A percentile compares a stretch with the other conserved stretches of the same genome.
Conservation (phyloP, 2,113 vertebrate genomes). For the Ariopsis seemanni region DNA sequence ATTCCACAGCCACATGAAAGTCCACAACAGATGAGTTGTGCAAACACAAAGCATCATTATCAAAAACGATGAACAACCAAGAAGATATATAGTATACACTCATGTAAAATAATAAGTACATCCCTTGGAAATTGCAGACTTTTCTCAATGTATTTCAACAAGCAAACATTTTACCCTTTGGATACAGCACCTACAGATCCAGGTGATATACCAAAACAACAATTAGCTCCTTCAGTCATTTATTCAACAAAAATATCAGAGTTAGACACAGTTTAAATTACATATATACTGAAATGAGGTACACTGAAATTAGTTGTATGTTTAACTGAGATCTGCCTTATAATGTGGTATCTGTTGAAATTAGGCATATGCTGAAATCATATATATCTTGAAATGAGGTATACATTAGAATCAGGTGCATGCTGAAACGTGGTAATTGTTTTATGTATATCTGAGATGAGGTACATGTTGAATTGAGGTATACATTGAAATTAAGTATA, state of each 20-base stretch:
- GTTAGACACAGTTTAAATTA: not conserved
- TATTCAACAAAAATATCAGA: not conserved
- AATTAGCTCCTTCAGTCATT: no score
- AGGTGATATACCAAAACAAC: no score
- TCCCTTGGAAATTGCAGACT: no score
- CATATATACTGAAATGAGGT: not conserved
- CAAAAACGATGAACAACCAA: no score
- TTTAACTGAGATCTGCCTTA: not conserved
- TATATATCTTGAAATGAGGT: not conserved
- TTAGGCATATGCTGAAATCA: not conserved
- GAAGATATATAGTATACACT: no score
- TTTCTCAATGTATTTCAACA: no score
- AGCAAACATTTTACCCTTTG: no score
- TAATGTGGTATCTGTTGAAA: not conserved
- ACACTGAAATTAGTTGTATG: not conserved
- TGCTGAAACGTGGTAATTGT: not conserved
- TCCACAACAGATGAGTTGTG: no score
- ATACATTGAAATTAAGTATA: not conserved
- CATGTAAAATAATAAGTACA: no score
- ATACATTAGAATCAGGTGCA: not conserved
- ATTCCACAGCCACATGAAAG: no score
- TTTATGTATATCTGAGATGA: not conserved
- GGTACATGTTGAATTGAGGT: not conserved
- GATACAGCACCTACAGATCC: no score
- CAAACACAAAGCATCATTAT: no score